Conservation (phyloP, 2,888 invertebrate species). For the Phyllotreta striolata region DNA sequence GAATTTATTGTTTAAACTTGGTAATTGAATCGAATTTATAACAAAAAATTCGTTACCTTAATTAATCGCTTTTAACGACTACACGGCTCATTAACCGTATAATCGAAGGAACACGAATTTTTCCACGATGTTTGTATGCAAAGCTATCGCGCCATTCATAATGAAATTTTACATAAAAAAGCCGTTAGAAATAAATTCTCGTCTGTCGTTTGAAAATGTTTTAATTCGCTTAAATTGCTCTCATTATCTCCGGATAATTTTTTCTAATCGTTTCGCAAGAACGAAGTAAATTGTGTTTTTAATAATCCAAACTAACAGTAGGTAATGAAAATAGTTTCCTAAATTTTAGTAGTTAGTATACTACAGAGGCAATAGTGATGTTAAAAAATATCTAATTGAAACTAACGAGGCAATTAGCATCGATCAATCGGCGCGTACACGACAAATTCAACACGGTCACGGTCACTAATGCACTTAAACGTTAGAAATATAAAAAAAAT, state of each 20-base stretch:
- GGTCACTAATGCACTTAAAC: conserved; percentile 17
- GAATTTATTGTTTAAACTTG: too few relatives aligned
- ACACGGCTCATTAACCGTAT: background rate
- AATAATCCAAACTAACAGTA: too few relatives aligned
- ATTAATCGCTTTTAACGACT: background rate
- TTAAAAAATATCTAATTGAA: too few relatives aligned
- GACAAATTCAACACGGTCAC: conserved; percentile 30
- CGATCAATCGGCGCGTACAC: conserved; percentile 27
- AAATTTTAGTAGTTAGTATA: too few relatives aligned
- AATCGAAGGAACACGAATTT: background rate
- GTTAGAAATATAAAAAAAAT: conserved; percentile 13
- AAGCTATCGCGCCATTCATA: conserved; percentile 2
- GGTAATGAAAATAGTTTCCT: too few relatives aligned
- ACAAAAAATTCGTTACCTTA: too few relatives aligned
- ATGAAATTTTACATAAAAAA: conserved; percentile 9
- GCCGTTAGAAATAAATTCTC: conserved; percentile 17
- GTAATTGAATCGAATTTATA: too few relatives aligned
- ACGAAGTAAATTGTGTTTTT: background rate
- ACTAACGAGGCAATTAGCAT: background rate
- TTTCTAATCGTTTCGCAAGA: conserved; percentile 13
- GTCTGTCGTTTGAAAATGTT: conserved; percentile 4
- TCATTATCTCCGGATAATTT: conserved; percentile 10
- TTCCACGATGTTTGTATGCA: conserved; percentile 11
- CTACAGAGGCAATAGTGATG: too few relatives aligned
- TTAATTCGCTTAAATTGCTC: conserved; percentile 14